These are phyloP conservation scores for Lithobates pipiens DNA, from an alignment of 2,797 vertebrate species.

Conservation along the genomic window DNA sequence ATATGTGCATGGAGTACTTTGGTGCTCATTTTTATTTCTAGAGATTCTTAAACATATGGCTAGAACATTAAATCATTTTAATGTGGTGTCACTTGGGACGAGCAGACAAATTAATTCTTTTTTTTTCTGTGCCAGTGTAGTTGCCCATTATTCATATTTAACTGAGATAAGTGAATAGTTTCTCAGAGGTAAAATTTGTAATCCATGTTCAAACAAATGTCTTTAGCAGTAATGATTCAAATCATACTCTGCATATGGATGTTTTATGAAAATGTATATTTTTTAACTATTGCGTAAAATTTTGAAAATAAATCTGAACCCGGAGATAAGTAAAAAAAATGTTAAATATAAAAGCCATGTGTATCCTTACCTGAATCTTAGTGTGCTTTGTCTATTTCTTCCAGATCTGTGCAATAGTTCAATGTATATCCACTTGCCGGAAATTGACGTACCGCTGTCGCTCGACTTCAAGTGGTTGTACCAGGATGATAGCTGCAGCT, in stretches of 20 bases:
- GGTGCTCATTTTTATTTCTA: constrained; percentile 9
- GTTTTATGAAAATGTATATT: neutral
- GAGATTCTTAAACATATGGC: constrained; percentile 29
- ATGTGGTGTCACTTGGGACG: constrained; percentile 25
- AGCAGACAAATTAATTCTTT: constrained; percentile 12
- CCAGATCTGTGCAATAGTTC: too few species aligned
- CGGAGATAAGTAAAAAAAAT: too few species aligned
- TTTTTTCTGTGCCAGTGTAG: constrained; percentile 11
- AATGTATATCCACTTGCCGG: too few species aligned
- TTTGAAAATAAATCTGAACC: neutral
- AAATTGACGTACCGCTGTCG: too few species aligned
- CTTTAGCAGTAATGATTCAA: neutral
- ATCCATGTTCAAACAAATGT: constrained; percentile 21
- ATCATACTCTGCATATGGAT: neutral
- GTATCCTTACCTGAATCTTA: too few species aligned
- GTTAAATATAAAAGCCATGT: too few species aligned
- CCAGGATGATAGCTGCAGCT: too few species aligned
- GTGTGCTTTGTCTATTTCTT: too few species aligned
- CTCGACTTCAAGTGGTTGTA: too few species aligned
- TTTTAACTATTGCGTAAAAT: neutral
- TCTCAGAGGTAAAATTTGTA: constrained; percentile 10
- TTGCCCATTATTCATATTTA: constrained; percentile 25
- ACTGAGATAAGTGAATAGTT: neutral
- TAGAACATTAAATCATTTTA: constrained; percentile 26
- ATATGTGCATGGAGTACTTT: neutral